These are phyloP conservation scores for Plodia interpunctella DNA, from an alignment of 1,140 invertebrate species.

Conservation along the genomic window DNA sequence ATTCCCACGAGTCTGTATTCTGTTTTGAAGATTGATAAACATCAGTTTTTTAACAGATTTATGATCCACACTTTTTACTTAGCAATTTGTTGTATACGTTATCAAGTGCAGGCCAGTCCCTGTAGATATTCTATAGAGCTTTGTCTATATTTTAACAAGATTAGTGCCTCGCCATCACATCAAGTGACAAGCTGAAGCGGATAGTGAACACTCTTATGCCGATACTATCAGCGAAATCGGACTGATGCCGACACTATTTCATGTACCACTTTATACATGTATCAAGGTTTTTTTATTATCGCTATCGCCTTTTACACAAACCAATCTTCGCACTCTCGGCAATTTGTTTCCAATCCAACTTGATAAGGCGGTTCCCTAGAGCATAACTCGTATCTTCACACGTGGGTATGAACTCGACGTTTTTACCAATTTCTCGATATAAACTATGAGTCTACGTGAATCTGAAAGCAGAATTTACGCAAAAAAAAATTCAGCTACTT, in stretches of 20 bases:
- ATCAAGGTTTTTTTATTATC: too few species aligned
- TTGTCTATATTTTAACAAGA: slow-evolving; percentile 9
- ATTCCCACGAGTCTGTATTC: too few species aligned
- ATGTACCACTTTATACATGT: too few species aligned
- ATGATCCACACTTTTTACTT: neutral
- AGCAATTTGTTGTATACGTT: neutral
- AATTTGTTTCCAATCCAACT: slow-evolving; percentile 3
- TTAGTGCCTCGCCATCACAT: neutral
- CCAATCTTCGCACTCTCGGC: neutral
- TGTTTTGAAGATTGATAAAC: too few species aligned
- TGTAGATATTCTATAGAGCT: neutral
- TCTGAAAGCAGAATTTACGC: too few species aligned
- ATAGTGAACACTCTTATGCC: too few species aligned
- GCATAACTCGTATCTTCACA: slow-evolving; percentile 1
- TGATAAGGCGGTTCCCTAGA: neutral
- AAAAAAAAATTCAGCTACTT: too few species aligned
- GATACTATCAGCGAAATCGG: too few species aligned
- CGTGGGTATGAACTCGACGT: neutral
- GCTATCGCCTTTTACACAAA: neutral
- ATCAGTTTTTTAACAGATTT: too few species aligned
- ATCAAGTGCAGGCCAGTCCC: neutral
- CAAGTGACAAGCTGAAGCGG: neutral
- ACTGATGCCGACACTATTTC: too few species aligned
- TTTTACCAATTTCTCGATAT: neutral
- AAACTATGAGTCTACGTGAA: too few species aligned